Evolutionary conservation across 2,888 invertebrate species (phyloP), one percentile per base, ranked within the genome.

Genomic region (Frankliniella fusca): DNA sequence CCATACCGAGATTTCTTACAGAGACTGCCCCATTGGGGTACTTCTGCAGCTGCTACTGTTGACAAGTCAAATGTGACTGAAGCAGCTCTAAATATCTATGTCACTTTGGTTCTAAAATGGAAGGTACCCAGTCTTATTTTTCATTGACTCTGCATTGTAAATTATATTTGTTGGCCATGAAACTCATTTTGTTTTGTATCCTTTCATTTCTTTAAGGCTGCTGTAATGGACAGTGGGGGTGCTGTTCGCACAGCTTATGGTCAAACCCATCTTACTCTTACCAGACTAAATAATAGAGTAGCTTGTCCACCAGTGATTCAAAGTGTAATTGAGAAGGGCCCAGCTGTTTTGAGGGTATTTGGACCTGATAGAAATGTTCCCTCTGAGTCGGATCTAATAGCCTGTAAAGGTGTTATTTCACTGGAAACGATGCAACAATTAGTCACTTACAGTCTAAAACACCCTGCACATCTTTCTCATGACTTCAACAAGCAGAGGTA

Each of bases 391-490:
- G 70, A 76, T 27, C 84, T 81, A 20, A 80, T 80, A 20, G 80
- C 80, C 27, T 79, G 80, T 27, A 81, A 82, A 81, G 70, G 81
- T 20, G 80, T 82, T 15, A 54, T 81, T 27, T 82, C 82, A 84
- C 85, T 81, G 86, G 86, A 76, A 85, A 86, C 80, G 83, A 86
- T 81, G 86, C 87, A 90, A 85, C 90, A 90, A 85, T 89, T 92
- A 86, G 90, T 93, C 80, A 90, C 90, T 81, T 92, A 91, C 85
- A 91, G 89, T 86, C 86, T 93, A 84, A 89, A 90, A 83, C 92
- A 93, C 87, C 89, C 90, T 49, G 88, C 90, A 82, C 87, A 90
- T 83, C 89, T 93, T 28, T 87, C 87, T 81, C 94, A 94, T 87
- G 89, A 93, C 87, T 94, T 95, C 85, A 84, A 83, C 27, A 84